Base-by-base conservation (phyloP, 2,797 vertebrate genomes). In the Dipus sagitta region DNA sequence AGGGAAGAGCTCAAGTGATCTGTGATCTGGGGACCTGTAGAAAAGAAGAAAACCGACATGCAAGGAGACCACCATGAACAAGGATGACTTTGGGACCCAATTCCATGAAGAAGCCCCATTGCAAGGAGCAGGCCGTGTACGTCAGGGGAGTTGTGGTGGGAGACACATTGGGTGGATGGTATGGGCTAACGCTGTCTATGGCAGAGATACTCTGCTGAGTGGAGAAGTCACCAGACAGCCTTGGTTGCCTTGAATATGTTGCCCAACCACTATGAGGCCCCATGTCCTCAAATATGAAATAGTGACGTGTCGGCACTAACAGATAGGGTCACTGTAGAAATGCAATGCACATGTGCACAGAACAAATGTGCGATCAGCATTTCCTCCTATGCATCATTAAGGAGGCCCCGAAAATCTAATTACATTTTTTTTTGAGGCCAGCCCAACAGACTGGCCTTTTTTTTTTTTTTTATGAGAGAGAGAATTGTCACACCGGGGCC, bases 141-240 rank as follows among this genome's bases (percentile, higher is more conserved):
- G 5, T 21, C 82, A 38, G 20, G 34, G 34, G 12, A 34, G 4
- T 2, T 6, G 17, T 23, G 24, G 18, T 9, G 32, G 24, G n/a
- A 81, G 26, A 32, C 30, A 14, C 0, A 0, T 14, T 26, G 47
- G n/a, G 24, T 62, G 21, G 23, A 7, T 4, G 6, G 28, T 1
- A 2, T n/a, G n/a, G 20, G 24, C 17, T 52, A 26, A 42, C 18
- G 30, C 20, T 24, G 9, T 14, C 0, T 11, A 10, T 26, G 3
- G 28, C 28, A n/a, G 38, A n/a, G 54, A 42, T n/a, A 14, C 14
- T 68, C 32, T 34, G 54, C 4, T 0, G 6, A 3, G 4, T 12
- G 64, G 47, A 32, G 20, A 38, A 80, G 76, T 42, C 32, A 67
- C n/a, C 42, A 28, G 52, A 58, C 6, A 79, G 47, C 32, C 28